Evolutionary conservation across 2,888 invertebrate genomes (phyloP).

Genomic region (Acrocyrtus sp.): DNA sequence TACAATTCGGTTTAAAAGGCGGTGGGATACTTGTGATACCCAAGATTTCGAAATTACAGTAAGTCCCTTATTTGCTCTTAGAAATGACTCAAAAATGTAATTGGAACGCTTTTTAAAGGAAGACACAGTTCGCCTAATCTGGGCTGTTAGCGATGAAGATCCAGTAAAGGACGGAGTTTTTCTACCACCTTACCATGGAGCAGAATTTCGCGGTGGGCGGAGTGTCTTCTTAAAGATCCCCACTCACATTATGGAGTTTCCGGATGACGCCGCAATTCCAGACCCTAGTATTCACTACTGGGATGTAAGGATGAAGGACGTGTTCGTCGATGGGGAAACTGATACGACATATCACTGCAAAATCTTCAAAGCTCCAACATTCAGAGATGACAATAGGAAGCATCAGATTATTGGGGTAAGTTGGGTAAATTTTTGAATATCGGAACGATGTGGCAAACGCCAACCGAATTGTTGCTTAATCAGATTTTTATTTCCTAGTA

Average conservation of each 20-base stretch:
- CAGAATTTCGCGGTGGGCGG: conserved; percentile 74
- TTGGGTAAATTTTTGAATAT: too few relatives aligned
- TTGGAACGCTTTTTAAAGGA: conserved; percentile 18
- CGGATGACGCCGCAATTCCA: conserved; percentile 21
- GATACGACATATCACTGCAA: conserved; percentile 92
- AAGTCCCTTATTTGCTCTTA: background rate
- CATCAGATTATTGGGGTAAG: conserved; percentile 82
- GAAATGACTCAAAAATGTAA: too few relatives aligned
- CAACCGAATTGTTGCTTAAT: background rate
- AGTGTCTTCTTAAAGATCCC: conserved; percentile 72
- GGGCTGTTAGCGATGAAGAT: conserved; percentile 70
- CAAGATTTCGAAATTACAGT: conserved; percentile 50
- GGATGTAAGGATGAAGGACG: conserved; percentile 41
- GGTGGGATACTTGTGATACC: conserved; percentile 65
- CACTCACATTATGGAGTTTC: conserved; percentile 25
- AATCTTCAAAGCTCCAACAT: conserved; percentile 79
- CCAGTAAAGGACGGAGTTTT: conserved; percentile 61
- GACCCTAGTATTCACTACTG: conserved; percentile 37
- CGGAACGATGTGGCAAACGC: conserved; percentile 22
- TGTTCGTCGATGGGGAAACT: conserved; percentile 58
- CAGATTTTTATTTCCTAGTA: conserved; percentile 65
- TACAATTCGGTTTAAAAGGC: conserved; percentile 64
- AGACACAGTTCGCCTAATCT: conserved; percentile 83
- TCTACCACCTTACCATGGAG: conserved; percentile 70
- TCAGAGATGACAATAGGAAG: conserved; percentile 70